Percentiles rank a stretch among this genome's conserved stretches.
Evolutionary conservation across 2,113 vertebrate genomes (phyloP).

Genomic region (Procavia capensis): DNA sequence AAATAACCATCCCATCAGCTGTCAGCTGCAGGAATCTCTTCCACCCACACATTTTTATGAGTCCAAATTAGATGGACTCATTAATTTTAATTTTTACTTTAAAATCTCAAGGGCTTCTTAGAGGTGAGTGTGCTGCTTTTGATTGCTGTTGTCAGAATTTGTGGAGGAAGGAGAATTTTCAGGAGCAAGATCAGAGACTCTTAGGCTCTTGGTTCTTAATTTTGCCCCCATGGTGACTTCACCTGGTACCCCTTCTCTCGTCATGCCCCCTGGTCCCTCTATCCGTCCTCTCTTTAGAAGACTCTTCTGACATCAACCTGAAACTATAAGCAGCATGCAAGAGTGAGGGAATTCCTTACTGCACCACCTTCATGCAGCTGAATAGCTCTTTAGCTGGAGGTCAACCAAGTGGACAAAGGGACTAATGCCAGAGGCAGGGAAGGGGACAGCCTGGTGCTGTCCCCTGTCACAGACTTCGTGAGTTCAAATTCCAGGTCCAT

Average conservation of each 20-base stretch:
- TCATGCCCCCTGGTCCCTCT: neutral
- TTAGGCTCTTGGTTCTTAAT: slow-evolving; percentile 39
- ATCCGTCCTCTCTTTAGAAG: neutral
- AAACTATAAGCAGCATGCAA: slow-evolving; percentile 4
- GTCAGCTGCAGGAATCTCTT: slow-evolving; percentile 57
- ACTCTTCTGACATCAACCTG: neutral
- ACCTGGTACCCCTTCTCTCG: neutral
- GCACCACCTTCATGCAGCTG: neutral
- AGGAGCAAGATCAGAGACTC: neutral
- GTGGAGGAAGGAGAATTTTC: slow-evolving; percentile 24
- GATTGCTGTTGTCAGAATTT: neutral
- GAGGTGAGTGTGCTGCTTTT: neutral
- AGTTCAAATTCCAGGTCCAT: neutral
- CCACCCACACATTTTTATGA: slow-evolving; percentile 59
- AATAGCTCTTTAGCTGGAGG: neutral
- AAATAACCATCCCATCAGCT: slow-evolving; percentile 62
- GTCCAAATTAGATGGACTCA: slow-evolving; percentile 69
- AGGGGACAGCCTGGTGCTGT: neutral
- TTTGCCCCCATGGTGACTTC: neutral
- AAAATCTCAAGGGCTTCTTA: slow-evolving; percentile 25
- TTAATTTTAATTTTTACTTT: slow-evolving; percentile 73
- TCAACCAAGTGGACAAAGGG: neutral
- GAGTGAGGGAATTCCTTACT: neutral
- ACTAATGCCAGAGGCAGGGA: neutral
- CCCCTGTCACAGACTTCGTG: too few species aligned